These are phyloP conservation scores for Chlorops oryzae DNA, from an alignment of 1,140 invertebrate species.

Conservation along the genomic window DNA sequence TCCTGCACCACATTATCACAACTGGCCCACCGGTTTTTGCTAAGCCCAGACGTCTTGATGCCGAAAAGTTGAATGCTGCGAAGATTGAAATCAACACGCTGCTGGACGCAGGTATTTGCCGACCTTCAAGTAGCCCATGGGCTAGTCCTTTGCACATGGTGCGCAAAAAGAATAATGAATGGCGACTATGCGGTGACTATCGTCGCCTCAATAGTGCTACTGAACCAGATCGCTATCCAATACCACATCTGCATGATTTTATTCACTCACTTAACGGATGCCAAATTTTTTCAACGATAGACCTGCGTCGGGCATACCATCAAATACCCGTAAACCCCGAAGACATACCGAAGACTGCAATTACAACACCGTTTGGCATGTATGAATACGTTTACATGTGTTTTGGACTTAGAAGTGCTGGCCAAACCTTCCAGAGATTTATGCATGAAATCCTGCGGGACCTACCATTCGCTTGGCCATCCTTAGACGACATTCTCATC, in stretches of 20 bases:
- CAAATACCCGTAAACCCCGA: slow-evolving; percentile 36
- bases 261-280: no score
- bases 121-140: not conserved
- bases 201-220: slow-evolving; percentile 5
- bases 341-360: slow-evolving; percentile 34
- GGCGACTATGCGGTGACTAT: slow-evolving; percentile 12
- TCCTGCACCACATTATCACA: no score
- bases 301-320: slow-evolving; percentile 50
- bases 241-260: slow-evolving; percentile 13
- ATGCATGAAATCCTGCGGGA: not conserved
- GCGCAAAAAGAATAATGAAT: slow-evolving; percentile 3
- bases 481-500: slow-evolving; percentile 50
- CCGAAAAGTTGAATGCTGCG: no score
- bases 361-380: slow-evolving; percentile 26
- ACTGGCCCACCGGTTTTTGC: no score
- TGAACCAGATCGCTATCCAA: slow-evolving; percentile 7
- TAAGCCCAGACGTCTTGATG: no score
- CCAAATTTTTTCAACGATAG: no score
- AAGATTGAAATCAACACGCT: slow-evolving; percentile 1
- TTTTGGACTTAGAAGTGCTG: slow-evolving; percentile 23
- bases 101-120: slow-evolving; percentile 1
- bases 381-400: slow-evolving; percentile 21
- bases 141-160: not conserved
- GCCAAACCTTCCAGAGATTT: slow-evolving; percentile 1
- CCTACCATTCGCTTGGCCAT: slow-evolving; percentile 16